A percentile compares a stretch with the other conserved stretches of the same genome.
phyloP scores from a whole-genome alignment of 1,140 invertebrate species.

The Drosophila athabasca region DNA sequence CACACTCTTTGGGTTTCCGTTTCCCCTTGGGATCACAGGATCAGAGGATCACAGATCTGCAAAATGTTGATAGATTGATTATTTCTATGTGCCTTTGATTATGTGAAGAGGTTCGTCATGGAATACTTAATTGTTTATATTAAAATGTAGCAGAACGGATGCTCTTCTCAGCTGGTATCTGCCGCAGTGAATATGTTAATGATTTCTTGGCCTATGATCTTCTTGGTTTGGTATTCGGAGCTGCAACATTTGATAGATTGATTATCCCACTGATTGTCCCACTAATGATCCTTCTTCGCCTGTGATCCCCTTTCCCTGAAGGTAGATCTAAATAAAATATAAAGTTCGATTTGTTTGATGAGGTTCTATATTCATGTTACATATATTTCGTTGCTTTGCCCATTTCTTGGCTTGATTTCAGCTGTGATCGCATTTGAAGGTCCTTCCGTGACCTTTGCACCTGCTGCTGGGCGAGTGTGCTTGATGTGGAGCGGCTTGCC shows the following conservation, averaged over 20 bases:
- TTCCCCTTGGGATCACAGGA: too few relatives aligned
- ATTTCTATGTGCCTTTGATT: conserved; percentile 4
- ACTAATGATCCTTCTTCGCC: too few relatives aligned
- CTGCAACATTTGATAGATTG: too few relatives aligned
- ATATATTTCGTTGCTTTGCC: background rate
- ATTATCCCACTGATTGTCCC: too few relatives aligned
- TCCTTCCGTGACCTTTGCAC: conserved; percentile 54
- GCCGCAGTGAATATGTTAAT: too few relatives aligned
- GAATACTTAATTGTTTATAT: too few relatives aligned
- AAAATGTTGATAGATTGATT: conserved; percentile 28
- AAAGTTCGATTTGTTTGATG: conserved; percentile 1
- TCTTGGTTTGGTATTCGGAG: too few relatives aligned
- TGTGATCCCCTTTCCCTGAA: too few relatives aligned
- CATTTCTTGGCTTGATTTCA: conserved; percentile 25
- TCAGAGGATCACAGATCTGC: background rate
- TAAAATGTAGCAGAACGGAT: too few relatives aligned
- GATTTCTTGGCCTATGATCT: too few relatives aligned
- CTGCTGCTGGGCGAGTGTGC: conserved; percentile 34
- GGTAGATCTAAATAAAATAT: background rate
- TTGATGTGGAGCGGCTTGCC: conserved; percentile 44
- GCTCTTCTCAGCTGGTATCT: too few relatives aligned
- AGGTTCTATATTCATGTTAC: too few relatives aligned
- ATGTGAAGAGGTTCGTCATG: background rate
- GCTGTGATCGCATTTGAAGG: conserved; percentile 48
- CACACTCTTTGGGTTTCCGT: conserved; percentile 4